Evolutionary conservation across 2,797 vertebrate species (phyloP), one percentile per base, ranked within the genome.

Genomic region (Eutrigla gurnardus): DNA sequence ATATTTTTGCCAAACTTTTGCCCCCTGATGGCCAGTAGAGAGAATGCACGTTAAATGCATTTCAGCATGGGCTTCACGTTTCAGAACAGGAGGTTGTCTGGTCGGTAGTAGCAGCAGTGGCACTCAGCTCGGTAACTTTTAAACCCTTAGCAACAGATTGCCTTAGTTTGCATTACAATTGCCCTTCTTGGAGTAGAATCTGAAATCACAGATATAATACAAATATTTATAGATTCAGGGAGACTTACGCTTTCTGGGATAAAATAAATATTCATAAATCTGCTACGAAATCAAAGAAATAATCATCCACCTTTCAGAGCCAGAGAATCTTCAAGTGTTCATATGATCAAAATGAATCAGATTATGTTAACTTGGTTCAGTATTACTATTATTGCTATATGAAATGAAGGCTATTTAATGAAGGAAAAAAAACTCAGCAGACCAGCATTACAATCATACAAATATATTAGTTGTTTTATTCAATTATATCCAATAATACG

Each of bases 401-500:
- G n/a, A 43, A 12, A 70, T 36, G 18, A 8, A 9, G 0, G 3
- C 35, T 9, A 7, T 7, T 25, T 39, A n/a, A 42, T 33, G 4
- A 12, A 14, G n/a, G 53, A 58, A 43, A 63, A 88, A 90, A 75
- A 45, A 73, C 85, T 69, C 67, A 81, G 78, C 83, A 92, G 75
- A 87, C 89, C 80, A 82, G 54, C 4, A 6, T 82, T 93, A 95
- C 93, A 96, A 96, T 96, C 94, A 95, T 96, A 96, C 94, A 96
- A 96, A 96, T 96, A 95, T 95, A 95, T 96, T 94, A 93, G 94
- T 94, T 93, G 92, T 94, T 96, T 96, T 95, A 95, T 95, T 96
- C 93, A 96, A 93, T 95, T 93, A 93, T 95, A 94, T 94, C 88
- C 93, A 95, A 94, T 95, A 94, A 93, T 94, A 94, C 57, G 90